Base-by-base conservation (phyloP, 2,888 invertebrate species). In the Aphodius sticticus region DNA sequence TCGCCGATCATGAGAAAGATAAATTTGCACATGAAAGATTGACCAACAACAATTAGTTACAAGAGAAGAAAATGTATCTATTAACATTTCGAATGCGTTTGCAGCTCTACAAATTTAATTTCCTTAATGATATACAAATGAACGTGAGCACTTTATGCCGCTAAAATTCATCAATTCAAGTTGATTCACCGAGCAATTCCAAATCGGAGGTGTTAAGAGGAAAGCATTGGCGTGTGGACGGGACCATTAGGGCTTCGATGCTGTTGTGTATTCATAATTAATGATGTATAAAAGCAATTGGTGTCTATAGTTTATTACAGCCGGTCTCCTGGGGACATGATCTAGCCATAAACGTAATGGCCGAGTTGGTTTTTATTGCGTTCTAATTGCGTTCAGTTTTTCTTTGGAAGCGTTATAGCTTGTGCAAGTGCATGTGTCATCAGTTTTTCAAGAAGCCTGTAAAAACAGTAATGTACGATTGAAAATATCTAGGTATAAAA, bases 191-290 rank as follows among this genome's bases (percentile, higher is more conserved):
- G 9, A 53, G 9, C 12, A 53, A 53, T 53, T 9, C 53, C 53
- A 12, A 53, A 53, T 53, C 53, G 53, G 12, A 53, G 53, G 53
- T 53, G 53, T 12, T 53, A 53, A 53, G 7, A 53, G 53, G 53
- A 7, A 9, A 12, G 53, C 53, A 53, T 53, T 9, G 12, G 53
- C 53, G 53, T 53, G 53, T 53, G 53, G 53, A 53, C 53, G 53
- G 12, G 53, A 12, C 53, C 53, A 53, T 53, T 53, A 53, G 53
- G 53, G 12, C 53, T 5, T 12, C 12, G 53, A 12, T 26, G 38
- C 38, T 72, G 35, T 72, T 72, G 36, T 16, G 16, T 72, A 72
- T 72, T 36, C 72, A 72, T 72, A 72, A 72, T 72, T 72, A 72
- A 72, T 72, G 72, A 72, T 36, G 15, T 72, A 72, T 72, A 72